Base-by-base conservation (phyloP, 2,888 invertebrate genomes). In the Hesperia comma region DNA sequence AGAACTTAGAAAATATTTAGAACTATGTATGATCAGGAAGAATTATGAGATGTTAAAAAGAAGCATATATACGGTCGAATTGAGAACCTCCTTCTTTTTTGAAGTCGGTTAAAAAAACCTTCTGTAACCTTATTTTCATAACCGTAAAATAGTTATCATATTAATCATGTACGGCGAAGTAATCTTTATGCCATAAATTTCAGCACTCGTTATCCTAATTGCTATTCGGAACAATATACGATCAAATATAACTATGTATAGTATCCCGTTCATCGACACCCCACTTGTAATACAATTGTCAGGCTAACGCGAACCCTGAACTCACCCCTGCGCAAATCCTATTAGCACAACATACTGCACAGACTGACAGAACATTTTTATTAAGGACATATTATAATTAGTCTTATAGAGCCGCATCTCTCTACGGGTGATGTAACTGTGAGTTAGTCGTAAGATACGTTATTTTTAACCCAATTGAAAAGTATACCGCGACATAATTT, bases 211-310 rank as follows among this genome's bases (percentile, higher is more conserved):
- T 12, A 12, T 37, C 37, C 3, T 37, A 37, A 37, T 37, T 37
- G 37, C 37, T 1, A 37, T 37, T 37, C 10, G 10, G 12, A 10
- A 12, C 37, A 37, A 10, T 37, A 37, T 10, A 37, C 37, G 12
- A 37, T 5, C 3, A 37, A 57, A n/a, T 32, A 43, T 7, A 26
- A 58, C 19, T 33, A 17, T 10, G 40, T 33, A 17, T 10, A 51
- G 37, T 40, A 40, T 40, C 51, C 51, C 26, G 26, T 53, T 53
- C 51, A 40, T 10, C 8, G 14, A 53, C 51, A 51, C 37, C 53
- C 41, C 26, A 63, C 17, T 63, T 37, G 32, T 43, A 63, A 61
- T 61, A 61, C 21, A 61, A 55, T 46, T 63, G 55, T 63, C 55
- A 63, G 19, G 32, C 43, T 54, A 53, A 54, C 61, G 43, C 61